Percentiles rank a stretch among this genome's conserved stretches.
These are phyloP conservation scores for Lepidotrigona ventralis DNA, from an alignment of 1,140 invertebrate species.

Conservation along the genomic window DNA sequence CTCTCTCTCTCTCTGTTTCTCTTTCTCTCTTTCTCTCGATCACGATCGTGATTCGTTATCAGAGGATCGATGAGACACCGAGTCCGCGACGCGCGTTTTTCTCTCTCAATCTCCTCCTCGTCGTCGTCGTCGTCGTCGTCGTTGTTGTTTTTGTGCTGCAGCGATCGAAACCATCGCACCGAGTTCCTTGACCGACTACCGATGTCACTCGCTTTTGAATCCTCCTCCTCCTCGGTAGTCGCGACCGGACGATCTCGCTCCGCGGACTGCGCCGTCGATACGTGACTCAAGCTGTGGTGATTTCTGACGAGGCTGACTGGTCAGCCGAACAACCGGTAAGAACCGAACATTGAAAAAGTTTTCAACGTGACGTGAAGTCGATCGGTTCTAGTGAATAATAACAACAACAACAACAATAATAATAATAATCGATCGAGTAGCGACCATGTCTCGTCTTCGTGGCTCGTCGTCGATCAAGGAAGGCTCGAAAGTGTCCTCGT, in stretches of 20 bases:
- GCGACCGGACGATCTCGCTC: neutral
- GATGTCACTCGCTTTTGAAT: slow-evolving; percentile 16
- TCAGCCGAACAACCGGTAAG: neutral
- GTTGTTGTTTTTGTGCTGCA: neutral
- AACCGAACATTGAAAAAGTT: slow-evolving; percentile 23
- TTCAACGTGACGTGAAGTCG: slow-evolving; percentile 2
- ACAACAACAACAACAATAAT: no score
- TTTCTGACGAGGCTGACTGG: neutral
- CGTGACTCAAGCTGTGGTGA: slow-evolving; percentile 15
- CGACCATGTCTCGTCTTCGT: slow-evolving; percentile 70
- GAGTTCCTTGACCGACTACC: slow-evolving; percentile 28
- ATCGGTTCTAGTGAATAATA: neutral
- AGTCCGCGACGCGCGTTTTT: neutral
- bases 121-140: neutral
- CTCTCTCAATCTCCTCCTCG: neutral
- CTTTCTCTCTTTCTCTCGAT: neutral
- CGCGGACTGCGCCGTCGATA: neutral
- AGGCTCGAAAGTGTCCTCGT: slow-evolving; percentile 27
- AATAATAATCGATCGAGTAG: no score
- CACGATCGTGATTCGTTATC: slow-evolving; percentile 3
- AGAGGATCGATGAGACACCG: slow-evolving; percentile 12
- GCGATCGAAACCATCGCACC: slow-evolving; percentile 9
- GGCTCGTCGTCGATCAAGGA: slow-evolving; percentile 51
- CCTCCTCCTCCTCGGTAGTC: neutral
- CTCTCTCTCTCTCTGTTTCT: no score